A percentile compares a stretch with the other conserved stretches of the same genome.
Conservation (phyloP, 1,140 invertebrate species). For the Aphelenchoides fujianensis region DNA sequence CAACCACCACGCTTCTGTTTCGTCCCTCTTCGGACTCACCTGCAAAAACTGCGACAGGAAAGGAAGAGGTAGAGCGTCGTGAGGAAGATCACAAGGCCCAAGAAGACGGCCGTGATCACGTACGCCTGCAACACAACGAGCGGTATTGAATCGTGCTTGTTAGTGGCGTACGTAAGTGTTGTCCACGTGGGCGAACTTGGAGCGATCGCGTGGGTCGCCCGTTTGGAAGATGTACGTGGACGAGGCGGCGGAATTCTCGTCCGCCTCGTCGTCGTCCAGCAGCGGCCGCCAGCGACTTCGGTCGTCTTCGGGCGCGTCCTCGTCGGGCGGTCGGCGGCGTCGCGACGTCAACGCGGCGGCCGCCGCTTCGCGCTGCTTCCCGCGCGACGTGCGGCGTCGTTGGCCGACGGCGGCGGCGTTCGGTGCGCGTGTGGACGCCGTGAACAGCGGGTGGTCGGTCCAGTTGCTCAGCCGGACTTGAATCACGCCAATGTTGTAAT, state of each 20-base stretch:
- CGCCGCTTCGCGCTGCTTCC: background rate
- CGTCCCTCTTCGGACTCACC: too few species aligned
- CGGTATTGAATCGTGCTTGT: too few species aligned
- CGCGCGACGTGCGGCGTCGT: background rate
- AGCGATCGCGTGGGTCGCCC: background rate
- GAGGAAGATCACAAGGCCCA: background rate
- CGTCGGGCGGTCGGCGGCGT: background rate
- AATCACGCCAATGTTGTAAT: constrained; percentile 17
- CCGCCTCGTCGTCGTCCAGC: background rate
- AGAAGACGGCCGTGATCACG: background rate
- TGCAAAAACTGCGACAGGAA: constrained; percentile 3
- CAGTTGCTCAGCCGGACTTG: constrained; percentile 8
- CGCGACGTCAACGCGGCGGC: background rate
- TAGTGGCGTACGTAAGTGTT: background rate
- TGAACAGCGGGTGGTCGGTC: constrained; percentile 7
- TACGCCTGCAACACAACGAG: constrained; percentile 2
- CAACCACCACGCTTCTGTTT: too few species aligned
- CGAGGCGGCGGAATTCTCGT: background rate
- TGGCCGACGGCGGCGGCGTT: background rate
- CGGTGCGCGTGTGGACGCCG: background rate
- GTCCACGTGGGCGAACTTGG: background rate
- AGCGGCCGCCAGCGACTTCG: background rate
- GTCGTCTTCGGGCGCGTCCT: background rate
- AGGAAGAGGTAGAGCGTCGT: background rate
- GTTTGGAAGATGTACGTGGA: background rate